Evolutionary conservation across 1,140 invertebrate species (phyloP).

Genomic region (Drosophila kohkoa): DNA sequence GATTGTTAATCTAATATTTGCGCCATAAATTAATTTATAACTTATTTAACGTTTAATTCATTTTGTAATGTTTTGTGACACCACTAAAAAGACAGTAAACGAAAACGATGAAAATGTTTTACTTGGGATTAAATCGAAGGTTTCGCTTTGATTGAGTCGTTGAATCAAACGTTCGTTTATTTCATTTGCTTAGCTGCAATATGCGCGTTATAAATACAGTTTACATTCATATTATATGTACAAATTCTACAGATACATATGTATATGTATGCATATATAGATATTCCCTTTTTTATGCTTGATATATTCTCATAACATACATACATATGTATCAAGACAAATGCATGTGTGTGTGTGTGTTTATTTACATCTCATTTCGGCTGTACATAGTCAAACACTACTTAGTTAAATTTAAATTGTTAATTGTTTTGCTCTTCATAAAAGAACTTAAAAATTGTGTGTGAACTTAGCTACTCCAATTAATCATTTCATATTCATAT

Average conservation of each 20-base stretch:
- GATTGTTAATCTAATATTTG: constrained; percentile 59
- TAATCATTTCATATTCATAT: constrained; percentile 14
- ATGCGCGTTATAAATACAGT: constrained; percentile 10
- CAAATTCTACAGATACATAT: constrained; percentile 17
- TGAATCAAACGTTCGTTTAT: constrained; percentile 15
- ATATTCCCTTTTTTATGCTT: constrained; percentile 9
- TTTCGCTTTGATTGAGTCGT: not conserved
- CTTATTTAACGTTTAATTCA: constrained; percentile 60
- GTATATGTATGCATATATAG: not conserved
- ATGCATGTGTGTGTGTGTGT: constrained; percentile 31
- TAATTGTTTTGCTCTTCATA: constrained; percentile 10
- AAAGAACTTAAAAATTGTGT: constrained; percentile 19
- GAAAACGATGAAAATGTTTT: not conserved
- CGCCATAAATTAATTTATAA: constrained; percentile 75
- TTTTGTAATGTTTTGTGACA: constrained; percentile 41
- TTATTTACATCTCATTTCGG: constrained; percentile 46
- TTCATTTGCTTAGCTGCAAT: constrained; percentile 9
- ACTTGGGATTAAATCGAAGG: not conserved
- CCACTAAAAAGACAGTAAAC: constrained; percentile 32
- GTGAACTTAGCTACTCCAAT: constrained; percentile 10
- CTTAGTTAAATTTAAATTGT: constrained; percentile 17
- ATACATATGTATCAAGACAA: constrained; percentile 51
- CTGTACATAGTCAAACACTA: constrained; percentile 53
- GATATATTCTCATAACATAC: constrained; percentile 16
- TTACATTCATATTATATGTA: constrained; percentile 12